Conservation (phyloP, 2,888 invertebrate genomes). For the Lepetodrilus schrolli region DNA sequence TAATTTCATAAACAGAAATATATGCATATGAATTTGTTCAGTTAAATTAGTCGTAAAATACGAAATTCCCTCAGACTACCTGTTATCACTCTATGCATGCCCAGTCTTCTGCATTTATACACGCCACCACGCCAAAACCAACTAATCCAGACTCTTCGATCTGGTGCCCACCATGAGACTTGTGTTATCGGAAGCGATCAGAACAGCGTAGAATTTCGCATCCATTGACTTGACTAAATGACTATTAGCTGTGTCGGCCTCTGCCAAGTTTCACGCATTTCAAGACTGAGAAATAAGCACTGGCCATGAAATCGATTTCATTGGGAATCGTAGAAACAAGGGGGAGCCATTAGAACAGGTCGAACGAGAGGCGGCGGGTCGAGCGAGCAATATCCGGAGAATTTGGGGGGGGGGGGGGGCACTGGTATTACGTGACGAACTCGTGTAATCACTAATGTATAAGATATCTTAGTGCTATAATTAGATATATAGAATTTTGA, state of each 20-base stretch:
- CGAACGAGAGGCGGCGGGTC: not conserved
- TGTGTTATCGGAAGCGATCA: constrained; percentile 22
- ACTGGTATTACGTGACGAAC: too few relatives aligned
- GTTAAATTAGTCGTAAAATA: too few relatives aligned
- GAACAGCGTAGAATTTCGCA: constrained; percentile 41
- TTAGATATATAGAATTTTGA: too few relatives aligned
- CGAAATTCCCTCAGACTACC: too few relatives aligned
- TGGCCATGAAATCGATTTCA: constrained; percentile 47
- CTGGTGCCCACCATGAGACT: not conserved
- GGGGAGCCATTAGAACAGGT: constrained; percentile 43
- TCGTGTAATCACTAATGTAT: too few relatives aligned
- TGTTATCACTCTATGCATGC: too few relatives aligned
- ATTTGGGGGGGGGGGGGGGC: not conserved
- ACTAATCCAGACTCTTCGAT: not conserved
- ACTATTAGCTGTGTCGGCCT: constrained; percentile 48
- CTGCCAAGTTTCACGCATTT: constrained; percentile 48
- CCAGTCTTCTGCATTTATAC: too few relatives aligned
- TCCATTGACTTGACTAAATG: constrained; percentile 49
- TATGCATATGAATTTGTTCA: too few relatives aligned
- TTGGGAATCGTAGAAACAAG: constrained; percentile 45
- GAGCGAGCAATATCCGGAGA: too few relatives aligned
- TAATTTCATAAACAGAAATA: too few relatives aligned
- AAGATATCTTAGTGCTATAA: too few relatives aligned
- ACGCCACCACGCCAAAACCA: not conserved
- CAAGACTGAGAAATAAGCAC: constrained; percentile 37